phyloP scores from a whole-genome alignment of 1,140 invertebrate genomes.

The Solen grandis region DNA sequence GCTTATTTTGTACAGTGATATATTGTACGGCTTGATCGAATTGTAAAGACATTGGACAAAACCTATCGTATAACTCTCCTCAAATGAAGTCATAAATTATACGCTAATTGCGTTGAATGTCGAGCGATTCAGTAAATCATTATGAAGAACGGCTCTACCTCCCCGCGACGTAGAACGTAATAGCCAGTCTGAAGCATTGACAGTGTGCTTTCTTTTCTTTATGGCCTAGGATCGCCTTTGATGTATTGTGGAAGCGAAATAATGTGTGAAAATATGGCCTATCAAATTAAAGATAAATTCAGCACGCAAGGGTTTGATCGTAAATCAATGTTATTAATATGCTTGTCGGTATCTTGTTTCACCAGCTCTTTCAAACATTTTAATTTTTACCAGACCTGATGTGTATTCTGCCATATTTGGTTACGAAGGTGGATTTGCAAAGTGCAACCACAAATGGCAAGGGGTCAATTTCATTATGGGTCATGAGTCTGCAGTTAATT shows the following conservation, averaged over 20 bases:
- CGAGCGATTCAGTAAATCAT: background rate
- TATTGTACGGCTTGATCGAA: too few relatives aligned
- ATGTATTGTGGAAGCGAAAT: conserved; percentile 44
- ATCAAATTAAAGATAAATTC: conserved; percentile 45
- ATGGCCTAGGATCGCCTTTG: conserved; percentile 28
- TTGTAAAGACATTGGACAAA: too few relatives aligned
- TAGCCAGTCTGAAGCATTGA: background rate
- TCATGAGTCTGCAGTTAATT: background rate
- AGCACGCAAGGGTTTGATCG: conserved; percentile 40
- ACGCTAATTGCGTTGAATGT: background rate
- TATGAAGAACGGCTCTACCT: background rate
- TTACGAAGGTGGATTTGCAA: background rate
- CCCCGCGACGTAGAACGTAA: background rate
- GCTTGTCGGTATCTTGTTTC: conserved; percentile 21
- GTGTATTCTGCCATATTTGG: background rate
- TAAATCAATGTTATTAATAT: conserved; percentile 52
- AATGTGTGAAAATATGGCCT: conserved; percentile 53
- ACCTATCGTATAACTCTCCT: too few relatives aligned
- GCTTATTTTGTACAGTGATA: too few relatives aligned
- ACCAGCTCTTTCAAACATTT: conserved; percentile 19
- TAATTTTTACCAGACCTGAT: conserved; percentile 31
- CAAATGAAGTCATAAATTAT: background rate
- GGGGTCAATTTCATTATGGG: background rate
- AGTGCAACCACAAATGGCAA: background rate
- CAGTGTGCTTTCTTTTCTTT: background rate